These are phyloP conservation scores for Melieria omissa DNA, from an alignment of 2,888 invertebrate genomes.

Conservation along the genomic window DNA sequence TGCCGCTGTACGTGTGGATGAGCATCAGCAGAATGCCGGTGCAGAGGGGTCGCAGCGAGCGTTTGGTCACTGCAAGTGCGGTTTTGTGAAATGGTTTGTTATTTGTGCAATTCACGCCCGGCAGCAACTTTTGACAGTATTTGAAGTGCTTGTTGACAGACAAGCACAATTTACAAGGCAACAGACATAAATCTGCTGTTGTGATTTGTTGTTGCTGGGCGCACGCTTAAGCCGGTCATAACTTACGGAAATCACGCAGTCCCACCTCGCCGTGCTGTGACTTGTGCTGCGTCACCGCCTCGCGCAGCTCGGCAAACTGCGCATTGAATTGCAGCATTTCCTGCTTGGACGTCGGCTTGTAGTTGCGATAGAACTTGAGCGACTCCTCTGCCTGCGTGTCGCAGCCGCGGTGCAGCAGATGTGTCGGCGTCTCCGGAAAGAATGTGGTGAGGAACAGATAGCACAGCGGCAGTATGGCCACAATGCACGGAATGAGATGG, in stretches of 20 bases:
- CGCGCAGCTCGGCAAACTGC: conserved; percentile 40
- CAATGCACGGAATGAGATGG: conserved; percentile 56
- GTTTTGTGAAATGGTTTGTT: background rate
- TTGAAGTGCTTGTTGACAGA: no score
- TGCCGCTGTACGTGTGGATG: conserved; percentile 58
- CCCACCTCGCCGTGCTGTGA: conserved; percentile 40
- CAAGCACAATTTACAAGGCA: background rate
- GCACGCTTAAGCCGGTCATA: no score
- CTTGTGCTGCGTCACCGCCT: conserved; percentile 33
- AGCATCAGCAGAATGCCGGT: conserved; percentile 51
- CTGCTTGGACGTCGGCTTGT: conserved; percentile 45
- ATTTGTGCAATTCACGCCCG: no score
- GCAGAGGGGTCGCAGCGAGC: conserved; percentile 51
- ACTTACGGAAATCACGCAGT: conserved; percentile 52
- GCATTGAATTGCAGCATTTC: conserved; percentile 44
- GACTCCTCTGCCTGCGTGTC: conserved; percentile 54
- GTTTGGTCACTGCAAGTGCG: conserved; percentile 50
- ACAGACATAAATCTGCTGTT: no score
- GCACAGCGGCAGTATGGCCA: conserved; percentile 53
- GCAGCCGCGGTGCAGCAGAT: conserved; percentile 50
- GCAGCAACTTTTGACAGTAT: no score
- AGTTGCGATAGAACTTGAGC: conserved; percentile 58
- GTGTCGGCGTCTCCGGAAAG: conserved; percentile 61
- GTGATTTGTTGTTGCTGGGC: no score
- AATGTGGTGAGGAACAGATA: conserved; percentile 52